Conservation (phyloP, 2,113 vertebrate species). For the Symphodus melops region DNA sequence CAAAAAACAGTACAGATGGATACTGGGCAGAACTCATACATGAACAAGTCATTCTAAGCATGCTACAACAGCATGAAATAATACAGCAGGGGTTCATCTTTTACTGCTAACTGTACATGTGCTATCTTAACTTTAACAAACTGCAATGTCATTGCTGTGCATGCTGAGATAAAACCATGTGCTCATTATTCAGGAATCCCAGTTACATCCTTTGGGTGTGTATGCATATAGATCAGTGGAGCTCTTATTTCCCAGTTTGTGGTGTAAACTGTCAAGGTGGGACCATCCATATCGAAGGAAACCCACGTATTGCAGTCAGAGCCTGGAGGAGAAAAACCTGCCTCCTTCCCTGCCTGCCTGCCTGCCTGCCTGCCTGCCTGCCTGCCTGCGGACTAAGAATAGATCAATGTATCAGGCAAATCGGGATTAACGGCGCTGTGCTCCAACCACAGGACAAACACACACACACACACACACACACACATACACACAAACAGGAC, state of each 20-base stretch:
- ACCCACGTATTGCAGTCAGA: conserved; percentile 62
- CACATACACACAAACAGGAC: background rate
- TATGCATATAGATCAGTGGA: conserved; percentile 39
- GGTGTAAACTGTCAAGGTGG: conserved; percentile 63
- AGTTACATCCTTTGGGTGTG: background rate
- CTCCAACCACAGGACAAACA: conserved; percentile 64
- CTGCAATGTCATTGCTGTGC: conserved; percentile 72
- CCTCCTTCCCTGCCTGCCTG: conserved; percentile 30
- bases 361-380: conserved; percentile 45
- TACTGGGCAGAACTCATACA: background rate
- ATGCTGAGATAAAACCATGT: conserved; percentile 39
- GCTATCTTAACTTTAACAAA: conserved; percentile 66
- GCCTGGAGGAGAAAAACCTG: conserved; percentile 65
- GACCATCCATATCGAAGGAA: conserved; percentile 46
- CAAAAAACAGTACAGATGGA: background rate
- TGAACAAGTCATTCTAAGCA: background rate
- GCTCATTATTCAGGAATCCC: conserved; percentile 38
- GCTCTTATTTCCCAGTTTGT: conserved; percentile 35
- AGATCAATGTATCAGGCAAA: conserved; percentile 82
- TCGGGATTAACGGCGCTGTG: conserved; percentile 78
- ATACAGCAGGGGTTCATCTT: background rate
- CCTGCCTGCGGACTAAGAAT: conserved; percentile 78
- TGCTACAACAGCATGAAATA: background rate
- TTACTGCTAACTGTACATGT: conserved; percentile 13
- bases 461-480: conserved; percentile 1